Base-by-base conservation (phyloP, 2,113 vertebrate genomes). In the Glareola pratincola region DNA sequence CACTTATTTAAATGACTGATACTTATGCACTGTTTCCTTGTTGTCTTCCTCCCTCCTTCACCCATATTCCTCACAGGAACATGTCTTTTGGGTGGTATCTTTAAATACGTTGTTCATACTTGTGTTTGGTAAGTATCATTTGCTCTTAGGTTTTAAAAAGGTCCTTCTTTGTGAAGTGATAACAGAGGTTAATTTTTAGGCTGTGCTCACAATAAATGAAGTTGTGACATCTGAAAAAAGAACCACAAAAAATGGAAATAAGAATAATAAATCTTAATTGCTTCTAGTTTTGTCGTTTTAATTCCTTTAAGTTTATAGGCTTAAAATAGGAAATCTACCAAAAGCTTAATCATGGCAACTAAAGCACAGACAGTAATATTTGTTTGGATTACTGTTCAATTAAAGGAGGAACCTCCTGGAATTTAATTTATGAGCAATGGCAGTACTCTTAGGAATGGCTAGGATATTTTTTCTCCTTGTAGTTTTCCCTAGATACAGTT, bases 11-110 rank as follows among this genome's bases (percentile, higher is more conserved):
- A 53, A 78, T 45, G 24, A 47, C 37, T 79, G 43, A 63, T n/a
- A 76, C 36, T 93, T 91, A 89, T n/a, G 6, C 84, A 47, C 83
- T 77, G 32, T 97, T 92, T 91, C 59, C 77, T 68, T 81, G 8
- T 63, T 26, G 6, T 91, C 17, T 64, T 69, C 32, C 24, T 88
- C 90, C 84, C 56, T 92, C 51, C 97, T 41, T 76, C 12, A 63
- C 34, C 54, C 14, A 1, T 71, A 37, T 43, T 62, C 50, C 34
- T 74, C 3, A 2, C 94, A 99, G 99, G 99, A 99, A 60, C 99
- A 99, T 91, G 99, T 99, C 82, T 99, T 99, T 97, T 99, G 99
- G 99, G 99, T 99, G 94, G 99, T 99, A 78, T 99, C 99, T 92
- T 98, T 99, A 92, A 99, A 99, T 95, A 99, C 99, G 2, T 98